Percentiles rank a stretch among this genome's conserved stretches.
These are phyloP conservation scores for Chrysomallon squamiferum DNA, from an alignment of 1,140 invertebrate species.

Conservation along the genomic window DNA sequence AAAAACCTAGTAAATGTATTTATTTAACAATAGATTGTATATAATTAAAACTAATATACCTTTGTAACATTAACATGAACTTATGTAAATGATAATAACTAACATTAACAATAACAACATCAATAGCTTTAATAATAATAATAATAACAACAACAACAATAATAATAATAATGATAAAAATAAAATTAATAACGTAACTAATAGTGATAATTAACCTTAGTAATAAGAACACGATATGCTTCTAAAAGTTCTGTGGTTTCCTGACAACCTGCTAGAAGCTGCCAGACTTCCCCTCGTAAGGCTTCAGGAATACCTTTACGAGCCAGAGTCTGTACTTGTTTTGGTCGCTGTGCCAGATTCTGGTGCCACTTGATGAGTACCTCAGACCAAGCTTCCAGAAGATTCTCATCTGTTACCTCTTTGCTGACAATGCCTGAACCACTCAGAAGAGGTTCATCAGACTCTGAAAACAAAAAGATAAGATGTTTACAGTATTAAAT, in stretches of 20 bases:
- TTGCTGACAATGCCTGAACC: conserved; percentile 96
- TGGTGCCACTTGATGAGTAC: conserved; percentile 80
- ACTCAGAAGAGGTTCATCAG: conserved; percentile 94
- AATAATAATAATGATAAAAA: too few relatives aligned
- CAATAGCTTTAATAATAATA: too few relatives aligned
- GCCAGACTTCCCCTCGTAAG: conserved; percentile 96
- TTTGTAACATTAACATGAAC: too few relatives aligned
- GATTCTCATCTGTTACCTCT: conserved; percentile 90
- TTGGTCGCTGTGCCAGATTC: conserved; percentile 54
- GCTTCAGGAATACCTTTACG: conserved; percentile 87
- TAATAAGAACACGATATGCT: conserved; percentile 88
- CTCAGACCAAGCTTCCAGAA: conserved; percentile 93
- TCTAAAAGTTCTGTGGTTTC: conserved; percentile 88
- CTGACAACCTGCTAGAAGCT: conserved; percentile 86
- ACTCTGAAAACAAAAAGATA: conserved; percentile 65
- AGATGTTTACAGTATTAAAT: too few relatives aligned
- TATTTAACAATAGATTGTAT: too few relatives aligned
- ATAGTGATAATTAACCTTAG: too few relatives aligned
- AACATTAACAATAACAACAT: too few relatives aligned
- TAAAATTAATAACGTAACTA: too few relatives aligned
- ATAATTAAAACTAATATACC: too few relatives aligned
- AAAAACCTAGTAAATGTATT: too few relatives aligned
- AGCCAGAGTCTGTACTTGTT: conserved; percentile 64
- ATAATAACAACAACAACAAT: too few relatives aligned
- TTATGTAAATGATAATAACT: too few relatives aligned